Percentiles rank a stretch among this genome's conserved stretches.
Conservation (phyloP, 2,113 vertebrate genomes). For the Amphilophus citrinellus region DNA sequence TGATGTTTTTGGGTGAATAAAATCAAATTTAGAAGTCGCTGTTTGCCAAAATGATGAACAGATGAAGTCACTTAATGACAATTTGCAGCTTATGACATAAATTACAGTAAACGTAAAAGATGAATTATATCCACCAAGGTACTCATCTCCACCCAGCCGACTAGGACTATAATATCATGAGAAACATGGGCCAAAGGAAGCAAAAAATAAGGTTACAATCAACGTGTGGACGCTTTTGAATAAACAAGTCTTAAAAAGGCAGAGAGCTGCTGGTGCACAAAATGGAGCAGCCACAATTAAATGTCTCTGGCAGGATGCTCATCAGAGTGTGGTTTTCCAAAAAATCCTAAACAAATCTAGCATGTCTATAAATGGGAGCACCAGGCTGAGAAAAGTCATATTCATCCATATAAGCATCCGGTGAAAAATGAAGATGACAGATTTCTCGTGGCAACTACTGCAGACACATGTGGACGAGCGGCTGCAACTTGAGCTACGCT, state of each 20-base stretch:
- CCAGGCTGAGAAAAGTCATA: slow-evolving; percentile 56
- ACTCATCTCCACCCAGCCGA: neutral
- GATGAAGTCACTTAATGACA: neutral
- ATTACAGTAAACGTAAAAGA: neutral
- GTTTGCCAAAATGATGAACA: neutral
- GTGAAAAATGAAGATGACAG: slow-evolving; percentile 43
- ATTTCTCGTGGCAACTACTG: slow-evolving; percentile 22
- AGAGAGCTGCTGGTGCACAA: slow-evolving; percentile 60
- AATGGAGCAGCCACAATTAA: slow-evolving; percentile 75
- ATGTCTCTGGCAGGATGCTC: slow-evolving; percentile 78
- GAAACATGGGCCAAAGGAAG: slow-evolving; percentile 25
- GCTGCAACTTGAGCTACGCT: slow-evolving; percentile 56
- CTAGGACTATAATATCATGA: slow-evolving; percentile 8
- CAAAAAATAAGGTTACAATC: slow-evolving; percentile 58
- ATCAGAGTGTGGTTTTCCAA: slow-evolving; percentile 79
- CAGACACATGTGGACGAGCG: slow-evolving; percentile 43
- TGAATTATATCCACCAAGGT: slow-evolving; percentile 1
- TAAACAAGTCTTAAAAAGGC: slow-evolving; percentile 76
- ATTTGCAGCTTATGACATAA: neutral
- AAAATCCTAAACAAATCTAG: slow-evolving; percentile 74
- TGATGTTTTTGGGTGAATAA: neutral
- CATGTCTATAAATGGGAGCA: slow-evolving; percentile 66
- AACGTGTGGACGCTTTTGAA: slow-evolving; percentile 73
- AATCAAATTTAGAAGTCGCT: neutral
- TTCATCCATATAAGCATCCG: slow-evolving; percentile 37